Percentiles rank a stretch among this genome's conserved stretches.
Evolutionary conservation across 1,140 invertebrate species (phyloP).

Genomic region (Bombyx mandarina): DNA sequence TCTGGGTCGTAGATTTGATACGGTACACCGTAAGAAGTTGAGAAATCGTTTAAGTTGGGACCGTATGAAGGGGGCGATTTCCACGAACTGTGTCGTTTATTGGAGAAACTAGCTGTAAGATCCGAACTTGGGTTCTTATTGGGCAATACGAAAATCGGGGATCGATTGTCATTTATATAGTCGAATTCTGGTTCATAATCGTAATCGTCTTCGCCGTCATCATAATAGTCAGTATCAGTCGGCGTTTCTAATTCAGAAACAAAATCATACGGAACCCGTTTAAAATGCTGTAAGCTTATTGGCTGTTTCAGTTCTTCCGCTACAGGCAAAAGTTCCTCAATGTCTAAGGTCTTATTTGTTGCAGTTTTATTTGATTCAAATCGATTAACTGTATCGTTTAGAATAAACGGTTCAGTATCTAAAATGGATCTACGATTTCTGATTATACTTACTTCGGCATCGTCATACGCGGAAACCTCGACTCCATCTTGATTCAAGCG

Average conservation of each 20-base stretch:
- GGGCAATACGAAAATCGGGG: constrained; percentile 11
- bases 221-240: constrained; percentile 3
- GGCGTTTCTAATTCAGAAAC: constrained; percentile 5
- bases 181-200: constrained; percentile 28
- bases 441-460: constrained; percentile 55
- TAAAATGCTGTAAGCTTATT: not conserved
- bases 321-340: constrained; percentile 10
- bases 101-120: constrained; percentile 27
- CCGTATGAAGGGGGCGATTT: not conserved
- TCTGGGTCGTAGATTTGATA: constrained; percentile 12
- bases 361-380: not conserved
- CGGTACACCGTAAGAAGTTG: constrained; percentile 28
- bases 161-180: constrained; percentile 25
- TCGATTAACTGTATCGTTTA: not conserved
- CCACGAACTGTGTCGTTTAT: constrained; percentile 8
- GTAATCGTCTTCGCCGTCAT: constrained; percentile 39
- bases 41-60: not conserved
- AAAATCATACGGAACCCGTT: not conserved
- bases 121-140: constrained; percentile 15
- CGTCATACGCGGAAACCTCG: constrained; percentile 45
- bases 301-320: constrained; percentile 13
- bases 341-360: not conserved
- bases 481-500: constrained; percentile 49
- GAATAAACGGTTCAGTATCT: constrained; percentile 20
- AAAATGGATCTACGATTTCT: constrained; percentile 16